Conservation (phyloP, 2,113 vertebrate genomes). For the Paradisaea rubra region DNA sequence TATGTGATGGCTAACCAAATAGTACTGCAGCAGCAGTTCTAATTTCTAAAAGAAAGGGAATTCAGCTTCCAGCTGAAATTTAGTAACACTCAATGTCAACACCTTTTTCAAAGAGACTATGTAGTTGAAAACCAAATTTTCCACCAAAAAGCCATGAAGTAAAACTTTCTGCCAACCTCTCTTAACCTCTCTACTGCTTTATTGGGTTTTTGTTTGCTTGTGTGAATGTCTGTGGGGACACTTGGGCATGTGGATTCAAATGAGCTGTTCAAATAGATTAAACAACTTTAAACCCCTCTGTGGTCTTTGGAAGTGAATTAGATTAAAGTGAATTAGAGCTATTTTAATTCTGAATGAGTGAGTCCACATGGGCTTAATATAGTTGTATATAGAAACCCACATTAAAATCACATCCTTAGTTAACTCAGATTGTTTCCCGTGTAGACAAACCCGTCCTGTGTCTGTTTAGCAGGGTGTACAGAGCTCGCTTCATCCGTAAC, state of each 20-base stretch:
- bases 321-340: conserved; percentile 60
- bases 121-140: background rate
- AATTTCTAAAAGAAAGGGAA: background rate
- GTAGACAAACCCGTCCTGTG: background rate
- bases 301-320: conserved; percentile 59
- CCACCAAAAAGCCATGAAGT: background rate
- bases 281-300: conserved; percentile 54
- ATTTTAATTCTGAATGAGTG: conserved; percentile 59
- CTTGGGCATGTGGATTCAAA: conserved; percentile 35
- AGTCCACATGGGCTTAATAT: conserved; percentile 57
- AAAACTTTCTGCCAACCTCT: background rate
- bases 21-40: background rate
- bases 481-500: background rate
- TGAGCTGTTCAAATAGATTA: conserved; percentile 58
- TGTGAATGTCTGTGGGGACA: conserved; percentile 41
- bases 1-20: background rate
- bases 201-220: conserved; percentile 25
- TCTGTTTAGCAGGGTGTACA: background rate
- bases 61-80: background rate
- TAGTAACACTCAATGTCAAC: background rate
- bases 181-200: conserved; percentile 3
- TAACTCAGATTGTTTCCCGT: background rate
- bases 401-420: conserved; percentile 50
- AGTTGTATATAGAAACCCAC: conserved; percentile 21
- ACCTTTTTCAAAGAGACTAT: background rate